Evolutionary conservation across 2,797 vertebrate genomes (phyloP).

Genomic region (Scomberomorus guttatus): DNA sequence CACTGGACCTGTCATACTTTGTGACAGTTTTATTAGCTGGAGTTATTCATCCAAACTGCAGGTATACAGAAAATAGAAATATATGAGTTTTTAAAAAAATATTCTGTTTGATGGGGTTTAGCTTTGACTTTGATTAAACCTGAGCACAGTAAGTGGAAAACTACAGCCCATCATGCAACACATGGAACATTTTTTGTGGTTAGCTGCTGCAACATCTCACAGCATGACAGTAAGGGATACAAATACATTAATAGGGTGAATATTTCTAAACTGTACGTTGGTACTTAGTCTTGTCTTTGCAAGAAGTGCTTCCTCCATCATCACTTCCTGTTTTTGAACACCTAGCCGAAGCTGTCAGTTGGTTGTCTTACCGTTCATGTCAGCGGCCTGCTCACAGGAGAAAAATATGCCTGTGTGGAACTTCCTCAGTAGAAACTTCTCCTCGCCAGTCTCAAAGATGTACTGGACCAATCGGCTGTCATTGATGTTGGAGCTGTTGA

Average conservation of each 20-base stretch:
- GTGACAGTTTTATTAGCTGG: too few species aligned
- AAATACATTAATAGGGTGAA: background rate
- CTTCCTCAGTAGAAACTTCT: slow-evolving; percentile 88
- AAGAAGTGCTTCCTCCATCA: background rate
- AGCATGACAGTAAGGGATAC: too few species aligned
- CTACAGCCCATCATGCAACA: background rate
- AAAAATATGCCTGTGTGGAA: slow-evolving; percentile 93
- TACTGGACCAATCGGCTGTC: slow-evolving; percentile 88
- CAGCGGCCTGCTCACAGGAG: slow-evolving; percentile 89
- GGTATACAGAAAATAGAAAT: background rate
- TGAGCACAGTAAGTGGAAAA: background rate
- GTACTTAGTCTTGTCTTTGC: background rate
- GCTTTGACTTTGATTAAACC: background rate
- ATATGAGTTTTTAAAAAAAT: too few species aligned
- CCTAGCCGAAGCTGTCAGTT: background rate
- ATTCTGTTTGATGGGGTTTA: background rate
- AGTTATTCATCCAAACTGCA: background rate
- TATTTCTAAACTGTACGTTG: slow-evolving; percentile 4
- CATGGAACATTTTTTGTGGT: too few species aligned
- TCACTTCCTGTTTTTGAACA: slow-evolving; percentile 37
- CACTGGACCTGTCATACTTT: background rate
- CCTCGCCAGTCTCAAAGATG: slow-evolving; percentile 91
- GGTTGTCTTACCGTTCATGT: slow-evolving; percentile 85
- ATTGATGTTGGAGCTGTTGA: slow-evolving; percentile 85
- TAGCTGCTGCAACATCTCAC: too few species aligned